A percentile compares a stretch with the other conserved stretches of the same genome.
phyloP scores from a whole-genome alignment of 1,140 invertebrate species.

The Trissolcus basalis region DNA sequence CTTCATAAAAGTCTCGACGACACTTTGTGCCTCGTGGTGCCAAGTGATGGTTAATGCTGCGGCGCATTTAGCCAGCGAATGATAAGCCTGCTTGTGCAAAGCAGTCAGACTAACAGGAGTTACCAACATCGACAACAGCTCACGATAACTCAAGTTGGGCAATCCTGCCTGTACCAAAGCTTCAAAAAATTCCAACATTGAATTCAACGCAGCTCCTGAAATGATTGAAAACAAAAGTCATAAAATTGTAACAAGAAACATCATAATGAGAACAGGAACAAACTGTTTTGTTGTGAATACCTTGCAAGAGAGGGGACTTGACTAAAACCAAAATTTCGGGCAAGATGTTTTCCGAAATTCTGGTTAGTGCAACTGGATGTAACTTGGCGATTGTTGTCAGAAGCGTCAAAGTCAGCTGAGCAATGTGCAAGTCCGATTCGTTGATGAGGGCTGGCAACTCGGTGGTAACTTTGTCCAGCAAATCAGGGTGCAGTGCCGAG shows the following conservation, averaged over 20 bases:
- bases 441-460: slow-evolving; percentile 93
- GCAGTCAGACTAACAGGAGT: slow-evolving; percentile 76
- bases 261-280: no score
- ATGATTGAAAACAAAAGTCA: slow-evolving; percentile 4
- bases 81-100: slow-evolving; percentile 87
- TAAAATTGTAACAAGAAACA: no score
- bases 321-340: slow-evolving; percentile 92
- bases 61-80: slow-evolving; percentile 96
- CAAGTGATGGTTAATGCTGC: slow-evolving; percentile 91
- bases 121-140: slow-evolving; percentile 85
- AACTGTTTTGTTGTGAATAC: slow-evolving; percentile 60
- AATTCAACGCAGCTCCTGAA: slow-evolving; percentile 87
- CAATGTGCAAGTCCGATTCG: slow-evolving; percentile 96
- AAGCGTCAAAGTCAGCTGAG: slow-evolving; percentile 89
- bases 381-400: slow-evolving; percentile 85
- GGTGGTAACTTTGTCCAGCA: slow-evolving; percentile 86
- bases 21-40: slow-evolving; percentile 83
- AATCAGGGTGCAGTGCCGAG: slow-evolving; percentile 81
- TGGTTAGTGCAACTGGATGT: slow-evolving; percentile 82
- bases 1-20: slow-evolving; percentile 90
- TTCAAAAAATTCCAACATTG: slow-evolving; percentile 94
- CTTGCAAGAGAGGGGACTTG: slow-evolving; percentile 91
- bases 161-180: slow-evolving; percentile 89
- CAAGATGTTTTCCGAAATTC: slow-evolving; percentile 82
- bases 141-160: slow-evolving; percentile 86